phyloP scores from a whole-genome alignment of 2,113 vertebrate genomes.

The Uria aalge region DNA sequence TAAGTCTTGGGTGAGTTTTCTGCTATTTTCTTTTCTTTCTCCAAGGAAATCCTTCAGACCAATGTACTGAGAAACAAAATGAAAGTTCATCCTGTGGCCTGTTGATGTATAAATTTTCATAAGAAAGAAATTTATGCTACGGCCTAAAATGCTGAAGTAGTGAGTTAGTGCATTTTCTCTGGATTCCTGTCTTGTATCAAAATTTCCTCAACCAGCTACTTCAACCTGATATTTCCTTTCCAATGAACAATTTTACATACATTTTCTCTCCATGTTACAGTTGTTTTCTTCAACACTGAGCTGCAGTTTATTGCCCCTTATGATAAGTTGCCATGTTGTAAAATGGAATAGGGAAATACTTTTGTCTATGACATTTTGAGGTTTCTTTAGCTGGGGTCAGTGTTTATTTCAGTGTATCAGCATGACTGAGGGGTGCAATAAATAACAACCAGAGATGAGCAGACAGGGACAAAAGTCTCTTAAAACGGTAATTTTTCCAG shows the following conservation, averaged over 20 bases:
- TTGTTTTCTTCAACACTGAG: background rate
- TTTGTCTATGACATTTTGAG: background rate
- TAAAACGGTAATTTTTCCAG: background rate
- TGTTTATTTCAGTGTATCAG: background rate
- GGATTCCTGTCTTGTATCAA: background rate
- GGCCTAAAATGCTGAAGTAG: background rate
- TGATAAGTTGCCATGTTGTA: background rate
- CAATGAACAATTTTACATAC: background rate
- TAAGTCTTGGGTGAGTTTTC: background rate
- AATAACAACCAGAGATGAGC: background rate
- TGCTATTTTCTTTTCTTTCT: background rate
- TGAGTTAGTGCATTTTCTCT: background rate
- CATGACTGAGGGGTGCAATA: background rate
- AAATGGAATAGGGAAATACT: background rate
- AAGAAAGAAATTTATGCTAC: background rate
- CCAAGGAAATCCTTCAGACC: background rate
- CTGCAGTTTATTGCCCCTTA: background rate
- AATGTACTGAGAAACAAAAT: background rate
- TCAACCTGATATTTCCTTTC: background rate
- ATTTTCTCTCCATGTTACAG: background rate
- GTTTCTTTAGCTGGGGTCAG: rapidly evolving
- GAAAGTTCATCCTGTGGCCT: background rate
- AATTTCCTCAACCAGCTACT: background rate
- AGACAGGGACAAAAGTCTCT: background rate
- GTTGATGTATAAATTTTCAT: background rate